Evolutionary conservation across 1,140 invertebrate species (phyloP).

Genomic region (Rhyacophila brunnea): DNA sequence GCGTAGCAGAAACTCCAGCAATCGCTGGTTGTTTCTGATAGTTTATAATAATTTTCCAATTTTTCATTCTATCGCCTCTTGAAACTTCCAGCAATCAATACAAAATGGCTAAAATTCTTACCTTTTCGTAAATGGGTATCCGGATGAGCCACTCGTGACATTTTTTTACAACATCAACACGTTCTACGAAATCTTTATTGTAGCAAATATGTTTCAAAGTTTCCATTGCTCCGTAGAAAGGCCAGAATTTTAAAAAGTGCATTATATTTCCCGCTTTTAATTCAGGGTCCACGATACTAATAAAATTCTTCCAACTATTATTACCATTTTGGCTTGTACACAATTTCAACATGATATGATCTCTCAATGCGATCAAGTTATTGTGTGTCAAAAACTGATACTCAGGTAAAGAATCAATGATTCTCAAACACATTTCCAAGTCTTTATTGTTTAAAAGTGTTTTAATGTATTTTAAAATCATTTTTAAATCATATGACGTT

Average conservation of each 20-base stretch:
- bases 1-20: too few species aligned
- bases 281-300: constrained; percentile 46
- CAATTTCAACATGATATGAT: constrained; percentile 51
- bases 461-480: constrained; percentile 44
- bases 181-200: constrained; percentile 39
- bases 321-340: constrained; percentile 42
- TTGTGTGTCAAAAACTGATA: constrained; percentile 43
- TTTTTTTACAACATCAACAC: constrained; percentile 44
- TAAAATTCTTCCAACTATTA: constrained; percentile 51
- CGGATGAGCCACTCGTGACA: constrained; percentile 48
- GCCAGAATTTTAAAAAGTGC: constrained; percentile 48
- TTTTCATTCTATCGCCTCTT: too few species aligned
- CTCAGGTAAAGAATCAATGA: constrained; percentile 48
- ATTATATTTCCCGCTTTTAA: constrained; percentile 45
- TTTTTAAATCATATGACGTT: constrained; percentile 46
- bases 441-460: constrained; percentile 44
- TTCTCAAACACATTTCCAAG: constrained; percentile 46
- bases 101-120: too few species aligned
- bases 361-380: constrained; percentile 45
- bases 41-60: too few species aligned
- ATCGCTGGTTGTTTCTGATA: too few species aligned
- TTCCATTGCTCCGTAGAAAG: constrained; percentile 47
- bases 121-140: constrained; percentile 52
- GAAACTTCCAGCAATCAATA: too few species aligned
- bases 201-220: constrained; percentile 47